Conservation (phyloP, 2,797 vertebrate species). For the Astyanax mexicanus region DNA sequence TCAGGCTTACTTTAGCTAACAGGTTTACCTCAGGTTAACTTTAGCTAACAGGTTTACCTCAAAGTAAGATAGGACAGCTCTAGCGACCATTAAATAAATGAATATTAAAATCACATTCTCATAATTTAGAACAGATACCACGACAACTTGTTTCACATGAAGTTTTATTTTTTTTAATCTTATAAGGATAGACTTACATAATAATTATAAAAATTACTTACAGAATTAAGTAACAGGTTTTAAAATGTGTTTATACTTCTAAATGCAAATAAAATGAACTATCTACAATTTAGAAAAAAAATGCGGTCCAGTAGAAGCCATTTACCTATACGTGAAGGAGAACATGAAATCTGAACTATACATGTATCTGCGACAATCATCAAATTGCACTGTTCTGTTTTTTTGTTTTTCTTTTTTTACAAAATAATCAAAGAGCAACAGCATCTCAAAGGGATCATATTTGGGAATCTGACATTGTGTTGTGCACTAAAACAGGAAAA, state of each 20-base stretch:
- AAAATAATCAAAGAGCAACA: slow-evolving; percentile 73
- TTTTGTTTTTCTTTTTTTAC: slow-evolving; percentile 53
- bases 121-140: not conserved
- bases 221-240: slow-evolving; percentile 88
- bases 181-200: slow-evolving; percentile 91
- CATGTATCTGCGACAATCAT: slow-evolving; percentile 77
- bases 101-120: too few species aligned
- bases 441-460: slow-evolving; percentile 87
- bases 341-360: slow-evolving; percentile 85
- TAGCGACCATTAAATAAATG: too few species aligned
- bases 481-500: slow-evolving; percentile 32
- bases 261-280: slow-evolving; percentile 89
- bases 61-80: too few species aligned
- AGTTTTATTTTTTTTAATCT: slow-evolving; percentile 88
- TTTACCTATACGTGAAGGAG: slow-evolving; percentile 80
- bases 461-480: slow-evolving; percentile 21
- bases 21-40: too few species aligned
- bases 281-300: slow-evolving; percentile 86
- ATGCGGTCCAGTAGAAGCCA: slow-evolving; percentile 79
- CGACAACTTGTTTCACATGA: slow-evolving; percentile 81
- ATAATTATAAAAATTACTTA: slow-evolving; percentile 94
- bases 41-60: too few species aligned
- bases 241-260: slow-evolving; percentile 87
- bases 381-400: slow-evolving; percentile 77
- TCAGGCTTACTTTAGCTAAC: too few species aligned